phyloP scores from a whole-genome alignment of 2,888 invertebrate species.

The Xestia ashworthii region DNA sequence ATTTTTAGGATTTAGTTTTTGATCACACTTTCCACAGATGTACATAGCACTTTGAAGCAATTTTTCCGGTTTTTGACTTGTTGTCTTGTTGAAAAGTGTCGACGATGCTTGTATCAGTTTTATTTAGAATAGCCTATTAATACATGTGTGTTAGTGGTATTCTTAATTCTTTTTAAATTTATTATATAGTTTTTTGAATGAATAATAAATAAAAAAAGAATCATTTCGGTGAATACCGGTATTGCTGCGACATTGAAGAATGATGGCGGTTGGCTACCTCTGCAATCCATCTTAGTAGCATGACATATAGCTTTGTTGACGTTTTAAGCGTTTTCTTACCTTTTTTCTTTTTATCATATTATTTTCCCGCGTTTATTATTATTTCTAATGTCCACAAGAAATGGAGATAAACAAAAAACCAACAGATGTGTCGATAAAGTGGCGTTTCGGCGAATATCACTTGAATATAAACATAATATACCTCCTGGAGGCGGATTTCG shows the following conservation, averaged over 20 bases:
- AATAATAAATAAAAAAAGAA: not conserved
- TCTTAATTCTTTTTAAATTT: not conserved
- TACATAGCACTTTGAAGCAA: not conserved
- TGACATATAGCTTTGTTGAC: slow-evolving; percentile 78
- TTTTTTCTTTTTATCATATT: slow-evolving; percentile 76
- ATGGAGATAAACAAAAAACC: slow-evolving; percentile 72
- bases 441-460: slow-evolving; percentile 44
- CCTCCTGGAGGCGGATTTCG: slow-evolving; percentile 72
- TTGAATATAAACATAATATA: slow-evolving; percentile 65
- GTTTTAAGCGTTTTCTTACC: slow-evolving; percentile 67
- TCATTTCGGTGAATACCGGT: slow-evolving; percentile 33
- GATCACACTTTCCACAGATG: slow-evolving; percentile 36
- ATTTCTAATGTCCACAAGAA: slow-evolving; percentile 74
- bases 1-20: not conserved
- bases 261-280: slow-evolving; percentile 53
- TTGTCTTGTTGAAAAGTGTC: too few species aligned
- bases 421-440: slow-evolving; percentile 52
- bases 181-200: too few species aligned
- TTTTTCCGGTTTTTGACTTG: slow-evolving; percentile 8
- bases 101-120: too few species aligned
- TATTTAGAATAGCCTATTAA: not conserved
- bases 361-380: slow-evolving; percentile 70
- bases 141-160: too few species aligned
- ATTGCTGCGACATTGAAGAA: slow-evolving; percentile 28
- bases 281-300: slow-evolving; percentile 44